phyloP scores from a whole-genome alignment of 2,888 invertebrate genomes.

The Periphyllus acericola region DNA sequence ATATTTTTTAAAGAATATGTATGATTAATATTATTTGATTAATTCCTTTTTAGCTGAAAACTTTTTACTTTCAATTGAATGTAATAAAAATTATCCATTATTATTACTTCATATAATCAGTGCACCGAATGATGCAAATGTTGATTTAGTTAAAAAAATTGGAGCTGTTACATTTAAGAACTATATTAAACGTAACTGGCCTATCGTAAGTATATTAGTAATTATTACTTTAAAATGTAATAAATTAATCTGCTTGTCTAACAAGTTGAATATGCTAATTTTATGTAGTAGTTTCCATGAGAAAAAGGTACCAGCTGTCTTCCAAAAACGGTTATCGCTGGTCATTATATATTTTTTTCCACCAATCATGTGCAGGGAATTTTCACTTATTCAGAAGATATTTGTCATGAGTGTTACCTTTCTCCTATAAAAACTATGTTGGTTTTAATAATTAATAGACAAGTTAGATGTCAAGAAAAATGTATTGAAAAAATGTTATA shows the following conservation, averaged over 20 bases:
- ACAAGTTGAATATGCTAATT: background rate
- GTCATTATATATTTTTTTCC: no score
- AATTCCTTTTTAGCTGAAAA: constrained; percentile 80
- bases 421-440: no score
- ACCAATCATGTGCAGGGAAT: no score
- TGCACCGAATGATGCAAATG: constrained; percentile 24
- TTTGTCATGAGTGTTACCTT: no score
- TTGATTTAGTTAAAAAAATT: constrained; percentile 39
- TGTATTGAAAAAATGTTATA: no score
- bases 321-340: no score
- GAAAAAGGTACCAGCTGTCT: no score
- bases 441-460: no score
- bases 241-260: background rate
- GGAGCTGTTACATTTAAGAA: constrained; percentile 97
- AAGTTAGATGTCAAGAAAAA: no score
- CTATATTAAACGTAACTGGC: constrained; percentile 96
- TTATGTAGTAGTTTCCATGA: no score
- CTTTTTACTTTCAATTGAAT: constrained; percentile 88
- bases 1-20: constrained; percentile 42
- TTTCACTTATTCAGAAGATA: no score
- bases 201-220: constrained; percentile 73
- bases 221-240: background rate
- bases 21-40: constrained; percentile 5
- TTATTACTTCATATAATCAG: constrained; percentile 87
- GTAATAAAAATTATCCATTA: constrained; percentile 89